Evolutionary conservation across 2,113 vertebrate species (phyloP), one percentile per base, ranked within the genome.

Genomic region (Seriola dumerili): DNA sequence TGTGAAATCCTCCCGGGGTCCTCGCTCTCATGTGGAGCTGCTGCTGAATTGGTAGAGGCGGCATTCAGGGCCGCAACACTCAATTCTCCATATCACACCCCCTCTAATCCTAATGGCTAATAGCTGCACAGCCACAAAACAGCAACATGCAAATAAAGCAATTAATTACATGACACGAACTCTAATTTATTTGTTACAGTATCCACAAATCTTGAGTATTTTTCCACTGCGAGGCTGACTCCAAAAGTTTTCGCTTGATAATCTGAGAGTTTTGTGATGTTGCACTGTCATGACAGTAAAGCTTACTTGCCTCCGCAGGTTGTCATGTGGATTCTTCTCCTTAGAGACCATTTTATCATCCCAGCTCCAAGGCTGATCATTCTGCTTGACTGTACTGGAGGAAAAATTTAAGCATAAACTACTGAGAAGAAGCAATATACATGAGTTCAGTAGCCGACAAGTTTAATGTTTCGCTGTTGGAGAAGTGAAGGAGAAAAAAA

Each of bases 1-100:
- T 82, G 84, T 83, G 86, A 88, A 92, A 86, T 80, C 82, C 85
- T 90, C 81, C 83, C 72, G 83, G 65, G 89, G 84, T 89, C 63
- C 61, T 68, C 34, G 8, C 68, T 86, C 81, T 83, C 68, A 81
- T 81, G 83, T 73, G 77, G 75, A 76, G 88, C 64, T 59, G 73
- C 54, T 58, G 85, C 64, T 68, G 83, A 91, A 73, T 73, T 79
- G 72, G 76, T 68, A 23, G 72, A 85, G 67, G 69, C 75, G 50
- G 54, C 63, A 71, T 65, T 83, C 66, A 79, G 54, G 57, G 69
- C 62, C 14, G 7, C 71, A 73, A 55, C 81, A 84, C 74, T 78
- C 73, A 59, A 40, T 81, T 78, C 65, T 86, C 36, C 69, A 50
- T 78, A 78, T 85, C 78, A 70, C 46, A 77, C 58, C 66, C 62